A percentile compares a stretch with the other conserved stretches of the same genome.
These are phyloP conservation scores for Andrena flavipes DNA, from an alignment of 2,888 invertebrate genomes.

Conservation along the genomic window DNA sequence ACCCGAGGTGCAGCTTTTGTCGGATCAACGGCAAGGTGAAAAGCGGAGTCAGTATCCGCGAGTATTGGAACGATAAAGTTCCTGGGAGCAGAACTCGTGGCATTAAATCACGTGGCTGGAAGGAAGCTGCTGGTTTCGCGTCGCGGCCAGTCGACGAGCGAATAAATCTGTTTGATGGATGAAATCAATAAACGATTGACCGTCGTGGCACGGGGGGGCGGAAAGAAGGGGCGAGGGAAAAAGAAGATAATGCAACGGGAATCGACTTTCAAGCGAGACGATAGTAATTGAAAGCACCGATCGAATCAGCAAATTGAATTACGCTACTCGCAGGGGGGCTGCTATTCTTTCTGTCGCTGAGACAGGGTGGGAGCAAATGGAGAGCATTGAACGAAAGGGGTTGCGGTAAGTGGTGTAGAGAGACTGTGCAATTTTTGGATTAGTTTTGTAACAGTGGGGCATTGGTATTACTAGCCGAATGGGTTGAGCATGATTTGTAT, in stretches of 20 bases:
- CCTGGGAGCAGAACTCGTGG: neutral
- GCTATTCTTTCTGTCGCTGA: neutral
- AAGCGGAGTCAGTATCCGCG: neutral
- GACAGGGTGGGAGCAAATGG: neutral
- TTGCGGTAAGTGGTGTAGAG: neutral
- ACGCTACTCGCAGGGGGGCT: neutral
- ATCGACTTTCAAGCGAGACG: conserved; percentile 5
- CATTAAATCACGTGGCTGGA: neutral
- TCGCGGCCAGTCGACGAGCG: neutral
- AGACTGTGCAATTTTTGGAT: no score
- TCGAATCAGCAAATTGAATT: conserved; percentile 1
- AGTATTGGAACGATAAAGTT: neutral
- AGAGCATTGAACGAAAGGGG: neutral
- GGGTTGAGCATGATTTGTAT: no score
- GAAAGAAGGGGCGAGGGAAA: neutral
- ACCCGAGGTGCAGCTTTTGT: neutral
- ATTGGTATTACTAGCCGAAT: no score
- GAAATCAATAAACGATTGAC: conserved; percentile 8
- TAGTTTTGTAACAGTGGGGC: no score
- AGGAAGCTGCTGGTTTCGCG: conserved; percentile 4
- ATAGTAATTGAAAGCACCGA: conserved; percentile 6
- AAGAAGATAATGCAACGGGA: neutral
- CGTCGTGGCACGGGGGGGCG: neutral
- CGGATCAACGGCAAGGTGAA: neutral
- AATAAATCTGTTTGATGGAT: conserved; percentile 8